phyloP scores from a whole-genome alignment of 2,797 vertebrate genomes.

The Allobates femoralis region DNA sequence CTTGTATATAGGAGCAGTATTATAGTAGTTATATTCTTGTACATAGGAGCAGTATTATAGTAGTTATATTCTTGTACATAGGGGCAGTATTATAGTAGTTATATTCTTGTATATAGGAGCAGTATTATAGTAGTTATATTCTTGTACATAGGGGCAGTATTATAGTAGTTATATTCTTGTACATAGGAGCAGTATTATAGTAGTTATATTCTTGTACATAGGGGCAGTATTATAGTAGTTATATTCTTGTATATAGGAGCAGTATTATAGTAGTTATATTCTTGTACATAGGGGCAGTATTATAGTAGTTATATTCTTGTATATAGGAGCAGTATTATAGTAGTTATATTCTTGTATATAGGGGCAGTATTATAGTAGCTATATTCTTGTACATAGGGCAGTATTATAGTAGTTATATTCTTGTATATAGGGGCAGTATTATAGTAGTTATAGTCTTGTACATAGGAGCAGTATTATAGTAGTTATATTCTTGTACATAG shows the following conservation, averaged over 20 bases:
- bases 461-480: neutral
- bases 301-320: neutral
- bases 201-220: neutral
- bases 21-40: too few relatives aligned
- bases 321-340: too few relatives aligned
- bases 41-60: neutral
- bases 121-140: too few relatives aligned
- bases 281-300: too few relatives aligned
- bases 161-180: conserved; percentile 3
- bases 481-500: conserved; percentile 5
- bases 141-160: too few relatives aligned
- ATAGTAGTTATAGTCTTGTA: conserved; percentile 5
- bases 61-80: conserved; percentile 2
- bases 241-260: too few relatives aligned
- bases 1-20: too few relatives aligned
- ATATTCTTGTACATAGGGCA: neutral
- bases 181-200: neutral
- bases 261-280: too few relatives aligned
- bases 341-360: too few relatives aligned
- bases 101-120: neutral
- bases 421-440: neutral
- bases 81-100: neutral
- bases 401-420: conserved; percentile 1
- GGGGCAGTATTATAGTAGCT: neutral
- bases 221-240: too few relatives aligned